Conservation (phyloP, 2,113 vertebrate genomes). For the Ascaphus truei region DNA sequence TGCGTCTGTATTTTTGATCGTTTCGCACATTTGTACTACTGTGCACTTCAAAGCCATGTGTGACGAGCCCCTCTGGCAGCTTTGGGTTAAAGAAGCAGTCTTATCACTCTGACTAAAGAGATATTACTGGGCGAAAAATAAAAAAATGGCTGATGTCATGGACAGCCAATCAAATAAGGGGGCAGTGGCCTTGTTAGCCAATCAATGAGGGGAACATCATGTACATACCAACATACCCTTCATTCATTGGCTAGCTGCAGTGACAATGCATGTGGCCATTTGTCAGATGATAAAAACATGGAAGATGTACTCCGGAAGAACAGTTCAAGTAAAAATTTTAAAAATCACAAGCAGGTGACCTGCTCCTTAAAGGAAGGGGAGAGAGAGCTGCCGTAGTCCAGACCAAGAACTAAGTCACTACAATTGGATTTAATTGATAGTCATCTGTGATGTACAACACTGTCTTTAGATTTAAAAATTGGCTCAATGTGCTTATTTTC, state of each 20-base stretch:
- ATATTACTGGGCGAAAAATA: neutral
- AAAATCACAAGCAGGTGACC: neutral
- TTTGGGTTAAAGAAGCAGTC: neutral
- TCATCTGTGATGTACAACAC: neutral
- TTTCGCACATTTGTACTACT: too few species aligned
- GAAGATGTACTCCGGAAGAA: neutral
- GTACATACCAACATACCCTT: neutral
- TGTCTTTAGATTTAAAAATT: constrained; percentile 1
- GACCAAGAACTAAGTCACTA: constrained; percentile 4
- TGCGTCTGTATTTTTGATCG: too few species aligned
- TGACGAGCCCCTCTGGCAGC: neutral
- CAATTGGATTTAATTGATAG: neutral
- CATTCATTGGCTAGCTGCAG: neutral
- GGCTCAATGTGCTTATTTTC: neutral
- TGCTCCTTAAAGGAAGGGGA: neutral
- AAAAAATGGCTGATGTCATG: neutral
- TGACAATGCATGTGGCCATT: neutral
- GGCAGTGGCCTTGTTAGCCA: too few species aligned
- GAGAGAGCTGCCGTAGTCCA: neutral
- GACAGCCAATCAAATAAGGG: neutral
- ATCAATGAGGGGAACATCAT: neutral
- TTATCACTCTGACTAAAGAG: neutral
- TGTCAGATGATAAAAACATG: neutral
- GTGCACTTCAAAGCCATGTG: neutral
- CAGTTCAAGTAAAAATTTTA: neutral